Percentiles rank a stretch among this genome's conserved stretches.
These are phyloP conservation scores for Cephus cinctus DNA, from an alignment of 1,140 invertebrate genomes.

Conservation along the genomic window DNA sequence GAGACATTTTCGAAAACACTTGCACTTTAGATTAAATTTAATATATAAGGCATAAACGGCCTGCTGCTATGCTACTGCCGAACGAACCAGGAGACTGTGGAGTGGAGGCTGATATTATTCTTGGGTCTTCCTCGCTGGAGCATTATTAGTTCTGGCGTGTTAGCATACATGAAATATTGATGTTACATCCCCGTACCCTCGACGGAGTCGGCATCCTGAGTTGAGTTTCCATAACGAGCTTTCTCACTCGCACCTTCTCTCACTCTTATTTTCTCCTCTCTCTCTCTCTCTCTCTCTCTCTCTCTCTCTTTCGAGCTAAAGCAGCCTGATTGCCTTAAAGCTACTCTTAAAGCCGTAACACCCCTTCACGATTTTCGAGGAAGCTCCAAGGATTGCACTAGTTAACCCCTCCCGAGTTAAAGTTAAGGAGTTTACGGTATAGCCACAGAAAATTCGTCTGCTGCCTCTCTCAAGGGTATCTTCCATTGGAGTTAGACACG, in stretches of 20 bases:
- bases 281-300: conserved; percentile 13
- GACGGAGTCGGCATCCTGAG: neutral
- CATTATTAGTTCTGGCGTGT: conserved; percentile 57
- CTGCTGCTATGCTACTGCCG: neutral
- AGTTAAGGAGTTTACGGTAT: conserved; percentile 1
- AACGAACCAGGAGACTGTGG: conserved; percentile 18
- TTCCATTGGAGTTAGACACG: too few relatives aligned
- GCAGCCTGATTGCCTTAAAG: conserved; percentile 15
- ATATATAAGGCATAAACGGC: conserved; percentile 11
- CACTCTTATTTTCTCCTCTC: conserved; percentile 16
- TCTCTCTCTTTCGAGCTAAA: neutral
- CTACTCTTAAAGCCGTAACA: conserved; percentile 10
- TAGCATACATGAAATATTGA: conserved; percentile 60
- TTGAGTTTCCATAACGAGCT: conserved; percentile 15
- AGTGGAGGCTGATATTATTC: conserved; percentile 53
- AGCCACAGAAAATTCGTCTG: too few relatives aligned
- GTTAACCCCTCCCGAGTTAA: neutral
- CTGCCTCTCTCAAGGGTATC: too few relatives aligned
- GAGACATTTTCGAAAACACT: conserved; percentile 10
- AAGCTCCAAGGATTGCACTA: conserved; percentile 4
- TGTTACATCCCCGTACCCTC: conserved; percentile 42
- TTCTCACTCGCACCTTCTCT: conserved; percentile 17
- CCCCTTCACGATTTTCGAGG: neutral
- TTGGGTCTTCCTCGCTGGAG: conserved; percentile 50
- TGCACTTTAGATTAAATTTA: conserved; percentile 11